Conservation (phyloP, 2,888 invertebrate genomes). For the Pilophorus perplexus region DNA sequence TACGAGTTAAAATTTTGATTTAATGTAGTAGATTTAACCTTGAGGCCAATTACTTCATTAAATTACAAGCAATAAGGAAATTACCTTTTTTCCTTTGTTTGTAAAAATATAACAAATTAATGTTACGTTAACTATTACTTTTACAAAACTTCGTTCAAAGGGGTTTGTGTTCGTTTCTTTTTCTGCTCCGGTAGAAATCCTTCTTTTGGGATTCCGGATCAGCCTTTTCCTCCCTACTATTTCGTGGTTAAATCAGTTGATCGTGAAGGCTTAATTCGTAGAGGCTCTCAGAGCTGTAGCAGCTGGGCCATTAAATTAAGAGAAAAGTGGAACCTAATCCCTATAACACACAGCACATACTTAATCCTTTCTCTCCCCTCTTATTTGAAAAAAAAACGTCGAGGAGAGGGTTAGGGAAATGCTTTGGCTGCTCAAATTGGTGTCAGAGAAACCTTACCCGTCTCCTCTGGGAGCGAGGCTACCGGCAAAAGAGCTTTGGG, state of each 20-base stretch:
- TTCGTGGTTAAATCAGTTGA: conserved; percentile 1
- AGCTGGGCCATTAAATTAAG: conserved; percentile 31
- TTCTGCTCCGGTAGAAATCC: too few relatives aligned
- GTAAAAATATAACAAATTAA: too few relatives aligned
- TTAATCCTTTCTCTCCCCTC: conserved; percentile 21
- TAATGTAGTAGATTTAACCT: too few relatives aligned
- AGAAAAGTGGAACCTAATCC: conserved; percentile 29
- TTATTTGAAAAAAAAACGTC: background rate
- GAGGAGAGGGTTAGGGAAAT: background rate
- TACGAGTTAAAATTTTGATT: too few relatives aligned
- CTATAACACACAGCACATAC: conserved; percentile 2
- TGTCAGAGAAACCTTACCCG: background rate
- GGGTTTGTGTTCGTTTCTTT: too few relatives aligned
- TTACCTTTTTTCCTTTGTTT: too few relatives aligned
- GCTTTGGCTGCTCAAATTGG: conserved; percentile 1
- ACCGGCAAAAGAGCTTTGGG: conserved; percentile 11
- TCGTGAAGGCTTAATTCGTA: background rate
- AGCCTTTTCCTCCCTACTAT: too few relatives aligned
- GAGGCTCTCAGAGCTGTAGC: background rate
- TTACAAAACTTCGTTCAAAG: too few relatives aligned
- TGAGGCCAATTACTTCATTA: too few relatives aligned
- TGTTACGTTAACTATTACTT: too few relatives aligned
- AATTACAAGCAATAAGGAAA: too few relatives aligned
- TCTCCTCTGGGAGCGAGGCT: background rate
- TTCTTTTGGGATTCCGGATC: too few relatives aligned